Percentiles rank a stretch among this genome's conserved stretches.
These are phyloP conservation scores for Pygoscelis antarcticus DNA, from an alignment of 2,113 vertebrate species.

Conservation along the genomic window DNA sequence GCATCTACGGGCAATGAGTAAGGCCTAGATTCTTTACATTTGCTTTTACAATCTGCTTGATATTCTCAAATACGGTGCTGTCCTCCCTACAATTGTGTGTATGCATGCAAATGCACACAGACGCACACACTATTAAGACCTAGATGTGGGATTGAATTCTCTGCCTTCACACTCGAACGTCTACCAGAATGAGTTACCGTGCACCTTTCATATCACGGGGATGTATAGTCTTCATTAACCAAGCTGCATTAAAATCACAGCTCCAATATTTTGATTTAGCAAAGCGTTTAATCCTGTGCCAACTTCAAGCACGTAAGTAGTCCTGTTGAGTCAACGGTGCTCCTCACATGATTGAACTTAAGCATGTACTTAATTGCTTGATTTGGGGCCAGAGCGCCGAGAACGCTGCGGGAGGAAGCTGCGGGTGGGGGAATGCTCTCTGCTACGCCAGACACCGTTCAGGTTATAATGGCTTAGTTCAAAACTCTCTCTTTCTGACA, in stretches of 20 bases:
- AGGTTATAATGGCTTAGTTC: not conserved
- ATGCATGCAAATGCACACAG: not conserved
- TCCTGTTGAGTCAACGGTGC: not conserved
- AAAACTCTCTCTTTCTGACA: slow-evolving; percentile 11
- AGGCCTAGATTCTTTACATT: not conserved
- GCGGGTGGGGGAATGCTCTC: not conserved
- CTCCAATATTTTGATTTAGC: not conserved
- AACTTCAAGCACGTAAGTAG: not conserved
- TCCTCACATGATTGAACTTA: slow-evolving; percentile 3
- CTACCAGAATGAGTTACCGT: not conserved
- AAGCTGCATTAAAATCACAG: not conserved
- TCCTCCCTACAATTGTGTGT: not conserved
- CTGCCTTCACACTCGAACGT: not conserved
- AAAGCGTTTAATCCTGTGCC: not conserved
- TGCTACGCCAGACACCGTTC: not conserved
- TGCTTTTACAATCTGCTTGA: not conserved
- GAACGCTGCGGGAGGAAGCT: not conserved
- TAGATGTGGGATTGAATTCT: not conserved
- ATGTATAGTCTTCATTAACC: not conserved
- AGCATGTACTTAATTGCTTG: not conserved
- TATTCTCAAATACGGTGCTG: not conserved
- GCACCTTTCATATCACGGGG: not conserved
- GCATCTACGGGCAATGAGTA: not conserved
- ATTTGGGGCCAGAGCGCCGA: not conserved
- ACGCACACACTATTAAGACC: accelerated